Evolutionary conservation across 1,140 invertebrate species (phyloP).

Genomic region (Lepidurus apus): DNA sequence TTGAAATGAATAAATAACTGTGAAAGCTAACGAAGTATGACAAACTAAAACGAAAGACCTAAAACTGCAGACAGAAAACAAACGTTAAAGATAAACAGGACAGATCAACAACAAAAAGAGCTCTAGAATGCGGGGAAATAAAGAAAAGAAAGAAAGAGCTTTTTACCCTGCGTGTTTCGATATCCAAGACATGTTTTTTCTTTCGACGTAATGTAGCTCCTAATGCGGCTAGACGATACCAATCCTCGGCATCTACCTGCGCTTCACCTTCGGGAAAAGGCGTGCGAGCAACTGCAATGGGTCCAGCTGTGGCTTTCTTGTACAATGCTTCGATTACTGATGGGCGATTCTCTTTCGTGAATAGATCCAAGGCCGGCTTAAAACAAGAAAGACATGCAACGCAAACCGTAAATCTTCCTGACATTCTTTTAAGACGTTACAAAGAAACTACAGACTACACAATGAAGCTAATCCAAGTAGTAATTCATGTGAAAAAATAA

Average conservation of each 20-base stretch:
- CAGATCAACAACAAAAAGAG: too few relatives aligned
- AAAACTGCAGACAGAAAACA: too few relatives aligned
- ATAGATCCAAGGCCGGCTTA: slow-evolving; percentile 58
- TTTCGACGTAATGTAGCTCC: slow-evolving; percentile 71
- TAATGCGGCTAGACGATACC: slow-evolving; percentile 55
- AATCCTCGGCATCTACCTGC: slow-evolving; percentile 54
- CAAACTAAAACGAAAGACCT: too few relatives aligned
- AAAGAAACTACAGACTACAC: too few relatives aligned
- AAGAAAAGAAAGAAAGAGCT: not conserved
- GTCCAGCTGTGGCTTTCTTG: slow-evolving; percentile 54
- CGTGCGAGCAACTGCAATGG: slow-evolving; percentile 23
- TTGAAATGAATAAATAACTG: too few relatives aligned
- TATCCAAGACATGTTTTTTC: slow-evolving; percentile 67
- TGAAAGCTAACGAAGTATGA: too few relatives aligned
- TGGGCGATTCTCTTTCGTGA: slow-evolving; percentile 62
- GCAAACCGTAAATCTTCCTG: too few relatives aligned
- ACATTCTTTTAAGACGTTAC: too few relatives aligned
- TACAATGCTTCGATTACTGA: slow-evolving; percentile 63
- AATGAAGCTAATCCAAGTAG: too few relatives aligned
- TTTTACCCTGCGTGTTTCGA: slow-evolving; percentile 76
- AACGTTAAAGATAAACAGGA: too few relatives aligned
- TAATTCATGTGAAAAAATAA: too few relatives aligned
- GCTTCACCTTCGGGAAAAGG: slow-evolving; percentile 43
- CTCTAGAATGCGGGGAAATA: not conserved
- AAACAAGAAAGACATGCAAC: slow-evolving; percentile 37